Conservation (phyloP, 2,113 vertebrate genomes). For the Coregonus clupeaformis region DNA sequence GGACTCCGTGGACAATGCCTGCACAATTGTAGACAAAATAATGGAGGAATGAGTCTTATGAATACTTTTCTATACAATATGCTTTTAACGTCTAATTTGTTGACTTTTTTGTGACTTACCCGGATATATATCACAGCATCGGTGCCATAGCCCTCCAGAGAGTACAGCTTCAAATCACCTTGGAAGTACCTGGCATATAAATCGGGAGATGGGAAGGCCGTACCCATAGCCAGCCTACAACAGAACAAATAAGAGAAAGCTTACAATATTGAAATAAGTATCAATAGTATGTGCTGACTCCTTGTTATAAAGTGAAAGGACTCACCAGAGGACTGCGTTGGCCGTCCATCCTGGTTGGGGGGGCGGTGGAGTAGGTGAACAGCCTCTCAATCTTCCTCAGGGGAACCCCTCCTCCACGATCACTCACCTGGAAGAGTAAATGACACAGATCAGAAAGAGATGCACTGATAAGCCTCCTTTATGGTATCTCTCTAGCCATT, state of each 20-base stretch:
- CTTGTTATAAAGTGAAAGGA: not conserved
- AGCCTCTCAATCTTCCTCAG: slow-evolving; percentile 93
- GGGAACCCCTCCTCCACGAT: slow-evolving; percentile 93
- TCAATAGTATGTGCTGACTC: not conserved
- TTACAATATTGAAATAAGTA: not conserved
- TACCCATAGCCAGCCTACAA: slow-evolving; percentile 95
- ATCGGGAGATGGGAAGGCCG: slow-evolving; percentile 92
- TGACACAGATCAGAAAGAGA: not conserved
- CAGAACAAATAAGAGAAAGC: not conserved
- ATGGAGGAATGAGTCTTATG: not conserved
- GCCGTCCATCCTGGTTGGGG: slow-evolving; percentile 82
- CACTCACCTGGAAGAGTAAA: slow-evolving; percentile 80
- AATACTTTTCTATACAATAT: not conserved
- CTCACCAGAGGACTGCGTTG: slow-evolving; percentile 87
- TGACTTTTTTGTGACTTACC: slow-evolving; percentile 67
- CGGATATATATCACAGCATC: slow-evolving; percentile 94
- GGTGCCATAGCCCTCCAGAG: slow-evolving; percentile 92
- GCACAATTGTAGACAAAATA: not conserved
- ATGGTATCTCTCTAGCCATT: not conserved
- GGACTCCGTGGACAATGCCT: slow-evolving; percentile 95
- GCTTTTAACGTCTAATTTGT: not conserved
- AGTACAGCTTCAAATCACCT: slow-evolving; percentile 95
- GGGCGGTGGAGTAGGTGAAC: slow-evolving; percentile 96
- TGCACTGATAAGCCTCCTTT: not conserved
- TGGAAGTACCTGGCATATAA: slow-evolving; percentile 98